Evolutionary conservation across 2,113 vertebrate species (phyloP).

Genomic region (human): DNA sequence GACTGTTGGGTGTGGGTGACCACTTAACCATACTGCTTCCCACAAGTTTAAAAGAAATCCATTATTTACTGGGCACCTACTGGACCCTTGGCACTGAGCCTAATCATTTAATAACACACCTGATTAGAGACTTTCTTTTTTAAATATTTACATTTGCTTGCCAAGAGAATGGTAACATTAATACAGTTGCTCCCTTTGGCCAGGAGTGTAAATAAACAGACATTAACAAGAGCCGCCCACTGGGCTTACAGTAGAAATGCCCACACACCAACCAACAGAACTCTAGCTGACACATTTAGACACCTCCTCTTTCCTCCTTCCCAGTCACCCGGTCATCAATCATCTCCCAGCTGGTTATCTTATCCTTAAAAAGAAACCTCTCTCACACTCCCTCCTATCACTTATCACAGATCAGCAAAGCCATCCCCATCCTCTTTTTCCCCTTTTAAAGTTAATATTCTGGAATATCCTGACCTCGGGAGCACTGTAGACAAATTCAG

Average conservation of each 20-base stretch:
- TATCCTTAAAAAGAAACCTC: conserved; percentile 19
- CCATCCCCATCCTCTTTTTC: not conserved
- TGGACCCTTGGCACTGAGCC: not conserved
- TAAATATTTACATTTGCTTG: conserved; percentile 62
- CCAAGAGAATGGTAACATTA: conserved; percentile 46
- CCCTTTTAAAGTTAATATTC: conserved; percentile 25
- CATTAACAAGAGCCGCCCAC: conserved; percentile 55
- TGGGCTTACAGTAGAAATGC: conserved; percentile 18
- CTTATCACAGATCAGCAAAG: conserved; percentile 28
- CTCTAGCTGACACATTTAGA: conserved; percentile 35
- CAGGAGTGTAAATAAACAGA: conserved; percentile 54
- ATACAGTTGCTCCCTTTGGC: conserved; percentile 41
- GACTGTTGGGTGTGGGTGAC: not conserved
- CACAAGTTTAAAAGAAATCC: conserved; percentile 2
- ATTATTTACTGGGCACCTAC: conserved; percentile 33
- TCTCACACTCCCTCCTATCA: not conserved
- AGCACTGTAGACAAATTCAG: conserved; percentile 25
- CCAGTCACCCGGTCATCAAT: not conserved
- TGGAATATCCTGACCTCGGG: not conserved
- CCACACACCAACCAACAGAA: not conserved
- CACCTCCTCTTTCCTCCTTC: not conserved
- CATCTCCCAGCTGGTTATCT: not conserved
- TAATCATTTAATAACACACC: conserved; percentile 52
- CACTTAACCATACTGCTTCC: not conserved
- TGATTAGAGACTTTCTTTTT: conserved; percentile 50